Evolutionary conservation across 1,140 invertebrate species (phyloP).

Genomic region (Heliothis subflexa): DNA sequence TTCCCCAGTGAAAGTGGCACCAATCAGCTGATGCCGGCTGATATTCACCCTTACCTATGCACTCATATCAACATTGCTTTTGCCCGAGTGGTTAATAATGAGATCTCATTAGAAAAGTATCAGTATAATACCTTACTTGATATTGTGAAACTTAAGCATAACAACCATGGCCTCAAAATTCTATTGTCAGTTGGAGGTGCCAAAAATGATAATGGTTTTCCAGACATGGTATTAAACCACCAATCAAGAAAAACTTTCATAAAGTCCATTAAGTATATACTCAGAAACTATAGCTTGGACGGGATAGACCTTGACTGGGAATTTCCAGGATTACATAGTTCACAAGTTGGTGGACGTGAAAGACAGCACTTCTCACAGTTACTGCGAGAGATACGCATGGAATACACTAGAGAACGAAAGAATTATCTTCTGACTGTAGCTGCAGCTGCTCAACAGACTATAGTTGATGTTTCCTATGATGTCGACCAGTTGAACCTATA

Average conservation of each 20-base stretch:
- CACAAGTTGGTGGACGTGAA: constrained; percentile 72
- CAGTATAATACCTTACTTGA: constrained; percentile 84
- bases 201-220: constrained; percentile 88
- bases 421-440: constrained; percentile 90
- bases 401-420: constrained; percentile 87
- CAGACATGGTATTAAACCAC: constrained; percentile 90
- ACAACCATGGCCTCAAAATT: constrained; percentile 91
- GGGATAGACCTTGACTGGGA: constrained; percentile 96
- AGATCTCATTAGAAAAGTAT: constrained; percentile 82
- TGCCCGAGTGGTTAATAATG: constrained; percentile 89
- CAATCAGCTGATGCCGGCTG: constrained; percentile 83
- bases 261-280: constrained; percentile 87
- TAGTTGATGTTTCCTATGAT: constrained; percentile 92
- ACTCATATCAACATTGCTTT: constrained; percentile 94
- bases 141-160: constrained; percentile 87
- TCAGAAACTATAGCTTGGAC: constrained; percentile 90
- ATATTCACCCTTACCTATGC: constrained; percentile 90
- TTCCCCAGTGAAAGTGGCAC: constrained; percentile 72
- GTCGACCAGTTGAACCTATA: constrained; percentile 92
- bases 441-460: constrained; percentile 90
- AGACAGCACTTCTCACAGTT: constrained; percentile 91
- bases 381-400: constrained; percentile 89
- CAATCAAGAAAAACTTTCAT: constrained; percentile 91
- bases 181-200: constrained; percentile 92
- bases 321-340: constrained; percentile 89